A percentile compares a stretch with the other conserved stretches of the same genome.
phyloP scores from a whole-genome alignment of 2,113 vertebrate genomes.

The Pelmatolapia mariae region DNA sequence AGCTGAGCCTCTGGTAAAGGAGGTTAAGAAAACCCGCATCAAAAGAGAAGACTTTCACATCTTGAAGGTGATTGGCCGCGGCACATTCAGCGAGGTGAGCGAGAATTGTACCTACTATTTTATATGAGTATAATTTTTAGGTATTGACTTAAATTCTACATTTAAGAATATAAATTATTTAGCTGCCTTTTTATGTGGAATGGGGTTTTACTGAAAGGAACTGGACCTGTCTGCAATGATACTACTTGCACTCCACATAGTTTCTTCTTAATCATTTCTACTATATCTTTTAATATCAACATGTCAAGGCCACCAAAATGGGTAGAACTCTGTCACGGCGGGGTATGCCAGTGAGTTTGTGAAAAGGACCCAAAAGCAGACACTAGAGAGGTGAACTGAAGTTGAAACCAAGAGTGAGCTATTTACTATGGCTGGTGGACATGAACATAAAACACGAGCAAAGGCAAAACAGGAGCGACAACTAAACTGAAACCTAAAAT shows the following conservation, averaged over 20 bases:
- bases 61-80: conserved; percentile 84
- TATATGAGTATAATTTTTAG: neutral
- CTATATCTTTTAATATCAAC: neutral
- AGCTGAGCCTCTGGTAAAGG: conserved; percentile 72
- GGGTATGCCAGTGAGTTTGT: neutral
- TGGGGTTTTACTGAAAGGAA: neutral
- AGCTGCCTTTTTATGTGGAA: neutral
- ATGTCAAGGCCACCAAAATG: neutral
- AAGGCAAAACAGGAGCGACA: fast-evolving
- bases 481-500: neutral
- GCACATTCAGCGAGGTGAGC: conserved; percentile 86
- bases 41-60: conserved; percentile 82
- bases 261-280: neutral
- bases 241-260: neutral
- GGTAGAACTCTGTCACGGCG: fast-evolving
- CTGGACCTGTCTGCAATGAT: neutral
- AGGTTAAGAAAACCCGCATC: conserved; percentile 76
- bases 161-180: neutral
- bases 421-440: neutral
- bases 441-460: neutral
- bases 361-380: neutral
- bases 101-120: neutral
- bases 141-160: neutral
- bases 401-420: neutral
- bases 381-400: neutral